Evolutionary conservation across 2,113 vertebrate genomes (phyloP).

Genomic region (Willisornis vidua): DNA sequence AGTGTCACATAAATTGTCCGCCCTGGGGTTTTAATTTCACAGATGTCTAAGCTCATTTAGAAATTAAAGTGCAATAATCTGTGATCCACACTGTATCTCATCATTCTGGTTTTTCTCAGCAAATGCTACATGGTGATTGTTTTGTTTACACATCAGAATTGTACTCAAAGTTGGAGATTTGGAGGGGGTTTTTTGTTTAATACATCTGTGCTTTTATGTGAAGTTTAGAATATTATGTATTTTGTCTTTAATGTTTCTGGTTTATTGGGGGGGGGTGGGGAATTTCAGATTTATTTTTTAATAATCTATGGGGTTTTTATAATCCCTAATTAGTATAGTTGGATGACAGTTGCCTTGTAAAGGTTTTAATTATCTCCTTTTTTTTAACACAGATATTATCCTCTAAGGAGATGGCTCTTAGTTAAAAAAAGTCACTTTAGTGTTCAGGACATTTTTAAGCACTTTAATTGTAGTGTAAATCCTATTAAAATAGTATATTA

Average conservation of each 20-base stretch:
- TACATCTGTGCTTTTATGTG: background rate
- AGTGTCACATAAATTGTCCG: constrained; percentile 69
- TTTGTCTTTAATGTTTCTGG: background rate
- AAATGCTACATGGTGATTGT: constrained; percentile 14
- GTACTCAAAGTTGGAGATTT: background rate
- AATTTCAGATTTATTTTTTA: background rate
- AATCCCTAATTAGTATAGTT: background rate
- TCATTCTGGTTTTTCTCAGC: constrained; percentile 38
- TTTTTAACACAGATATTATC: background rate
- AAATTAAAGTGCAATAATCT: constrained; percentile 77
- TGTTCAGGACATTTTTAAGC: background rate
- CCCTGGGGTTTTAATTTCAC: constrained; percentile 78
- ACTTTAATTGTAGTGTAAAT: background rate
- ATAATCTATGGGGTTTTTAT: background rate
- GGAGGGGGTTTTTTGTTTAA: background rate
- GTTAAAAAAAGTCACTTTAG: background rate
- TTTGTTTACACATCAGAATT: constrained; percentile 49
- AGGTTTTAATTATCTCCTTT: background rate
- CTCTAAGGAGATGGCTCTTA: background rate
- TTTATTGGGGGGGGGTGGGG: background rate
- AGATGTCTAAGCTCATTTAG: constrained; percentile 79
- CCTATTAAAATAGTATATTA: background rate
- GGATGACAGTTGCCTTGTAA: constrained; percentile 27
- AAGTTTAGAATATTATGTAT: background rate
- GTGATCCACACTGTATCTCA: constrained; percentile 43